Evolutionary conservation across 1,140 invertebrate species (phyloP), one percentile per base, ranked within the genome.

Genomic region (Lasaia peninsularis): DNA sequence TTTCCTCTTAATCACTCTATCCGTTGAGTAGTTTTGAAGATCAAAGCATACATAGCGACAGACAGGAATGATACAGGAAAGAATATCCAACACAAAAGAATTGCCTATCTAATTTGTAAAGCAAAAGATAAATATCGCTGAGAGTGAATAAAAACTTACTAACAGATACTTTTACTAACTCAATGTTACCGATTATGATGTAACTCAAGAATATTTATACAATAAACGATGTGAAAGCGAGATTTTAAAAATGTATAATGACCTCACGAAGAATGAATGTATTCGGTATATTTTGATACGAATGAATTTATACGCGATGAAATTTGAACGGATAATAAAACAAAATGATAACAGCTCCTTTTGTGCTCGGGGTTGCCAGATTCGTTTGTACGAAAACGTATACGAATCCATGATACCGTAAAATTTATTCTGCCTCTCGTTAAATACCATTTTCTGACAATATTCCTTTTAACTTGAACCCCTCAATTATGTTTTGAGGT

Each of bases 231-330:
- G 18, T 44, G 14, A 18, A 44, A 44, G 40, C 14, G 14, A 20
- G 40, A 40, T 12, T 20, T 44, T 44, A 44, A 40, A 40, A 20
- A 18, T 58, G 14, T 55, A 55, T 35, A 28, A 28, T 55, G 35
- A 40, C 20, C 35, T 40, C 35, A 28, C n/a, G 35, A 24, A 55
- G 35, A 55, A 31, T 37, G 53, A 68, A 69, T 72, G 68, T 73
- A 78, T 78, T 73, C 60, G 71, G 65, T 75, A 85, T 85, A 80
- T 85, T 85, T 85, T 85, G 80, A 85, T 82, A 85, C 75, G 71
- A 67, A 73, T 76, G 68, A 77, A 76, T 82, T 82, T 85, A 77
- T 76, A 60, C 65, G 69, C 65, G 67, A 74, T 60, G 59, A 54
- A 40, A 67, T 62, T 69, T 58, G 56, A 50, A 55, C 60, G 59